These are phyloP conservation scores for Larimichthys polyactis DNA, from an alignment of 2,113 vertebrate genomes.

Conservation along the genomic window DNA sequence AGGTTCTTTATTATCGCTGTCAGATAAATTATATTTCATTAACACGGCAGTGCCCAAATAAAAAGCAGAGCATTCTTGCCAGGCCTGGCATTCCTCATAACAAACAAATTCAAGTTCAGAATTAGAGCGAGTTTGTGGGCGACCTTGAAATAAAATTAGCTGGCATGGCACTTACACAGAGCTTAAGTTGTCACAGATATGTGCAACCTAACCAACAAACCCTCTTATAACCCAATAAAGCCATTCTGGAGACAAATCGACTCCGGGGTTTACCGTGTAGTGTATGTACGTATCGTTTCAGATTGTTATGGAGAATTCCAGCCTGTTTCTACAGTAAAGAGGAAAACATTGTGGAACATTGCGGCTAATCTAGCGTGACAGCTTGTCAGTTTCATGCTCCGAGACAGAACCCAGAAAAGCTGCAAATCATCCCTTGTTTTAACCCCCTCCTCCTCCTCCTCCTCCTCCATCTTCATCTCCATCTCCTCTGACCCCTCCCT, in stretches of 20 bases:
- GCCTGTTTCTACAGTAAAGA: conserved; percentile 65
- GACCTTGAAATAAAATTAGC: conserved; percentile 43
- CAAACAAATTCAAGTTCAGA: conserved; percentile 23
- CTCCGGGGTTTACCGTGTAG: conserved; percentile 46
- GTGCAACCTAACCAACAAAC: conserved; percentile 46
- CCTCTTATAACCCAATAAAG: conserved; percentile 53
- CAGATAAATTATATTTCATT: neutral
- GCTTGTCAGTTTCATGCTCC: conserved; percentile 74
- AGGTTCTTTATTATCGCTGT: neutral
- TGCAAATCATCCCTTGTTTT: conserved; percentile 72
- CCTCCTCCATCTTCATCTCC: conserved; percentile 29
- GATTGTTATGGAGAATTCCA: conserved; percentile 63
- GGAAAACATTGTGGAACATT: conserved; percentile 73
- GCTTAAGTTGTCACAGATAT: conserved; percentile 54
- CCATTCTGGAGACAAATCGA: conserved; percentile 55
- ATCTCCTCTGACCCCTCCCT: neutral
- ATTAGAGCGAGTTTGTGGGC: neutral
- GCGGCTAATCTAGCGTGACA: conserved; percentile 77
- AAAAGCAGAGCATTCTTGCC: neutral
- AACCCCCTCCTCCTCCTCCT: conserved; percentile 39
- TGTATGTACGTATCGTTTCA: conserved; percentile 30
- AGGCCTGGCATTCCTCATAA: neutral
- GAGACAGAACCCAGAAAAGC: conserved; percentile 78
- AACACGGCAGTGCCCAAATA: neutral
- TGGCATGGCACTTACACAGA: conserved; percentile 13